Base-by-base conservation (phyloP, 2,797 vertebrate species). In the Amniataba percoides region DNA sequence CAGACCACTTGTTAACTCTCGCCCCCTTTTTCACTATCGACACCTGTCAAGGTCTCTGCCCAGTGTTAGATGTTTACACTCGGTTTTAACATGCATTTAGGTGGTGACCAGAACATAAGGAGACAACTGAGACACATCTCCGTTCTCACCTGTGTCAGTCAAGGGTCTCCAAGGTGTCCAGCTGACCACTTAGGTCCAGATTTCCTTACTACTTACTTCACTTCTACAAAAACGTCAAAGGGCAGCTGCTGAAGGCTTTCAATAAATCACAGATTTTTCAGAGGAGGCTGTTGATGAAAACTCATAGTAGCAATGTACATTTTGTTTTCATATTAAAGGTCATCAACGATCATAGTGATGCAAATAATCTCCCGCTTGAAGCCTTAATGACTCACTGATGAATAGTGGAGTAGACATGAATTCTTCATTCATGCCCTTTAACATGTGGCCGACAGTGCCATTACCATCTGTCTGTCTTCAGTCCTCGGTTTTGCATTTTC, bases 391-490 rank as follows among this genome's bases (percentile, higher is more conserved):
- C 39, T 78, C 81, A 72, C 70, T 62, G 71, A 64, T 82, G 83
- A 83, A 80, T 56, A 49, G 53, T 61, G 77, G 34, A 36, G 8
- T 36, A 36, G 72, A 64, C 64, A 82, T 66, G 13, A 66, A 83
- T 88, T 85, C 66, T 87, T 84, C 69, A 83, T 88, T 87, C 16
- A 14, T 78, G 62, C 63, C 52, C 49, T 71, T 74, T 76, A 74
- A 70, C 79, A 74, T 77, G 69, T 81, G 76, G 63, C 70, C 71
- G 55, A 81, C 81, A 23, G 42, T 43, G 46, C 61, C 66, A 74
- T 78, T 73, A 79, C 81, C 87, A 88, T 91, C 83, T 83, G 88
- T 89, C 84, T 79, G 80, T 85, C 81, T 82, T 53, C 78, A 71
- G 60, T 43, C 45, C 59, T 62, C 59, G 31, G 55, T 58, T 74